Evolutionary conservation across 2,113 vertebrate species (phyloP).

Genomic region (Carettochelys insculpta): DNA sequence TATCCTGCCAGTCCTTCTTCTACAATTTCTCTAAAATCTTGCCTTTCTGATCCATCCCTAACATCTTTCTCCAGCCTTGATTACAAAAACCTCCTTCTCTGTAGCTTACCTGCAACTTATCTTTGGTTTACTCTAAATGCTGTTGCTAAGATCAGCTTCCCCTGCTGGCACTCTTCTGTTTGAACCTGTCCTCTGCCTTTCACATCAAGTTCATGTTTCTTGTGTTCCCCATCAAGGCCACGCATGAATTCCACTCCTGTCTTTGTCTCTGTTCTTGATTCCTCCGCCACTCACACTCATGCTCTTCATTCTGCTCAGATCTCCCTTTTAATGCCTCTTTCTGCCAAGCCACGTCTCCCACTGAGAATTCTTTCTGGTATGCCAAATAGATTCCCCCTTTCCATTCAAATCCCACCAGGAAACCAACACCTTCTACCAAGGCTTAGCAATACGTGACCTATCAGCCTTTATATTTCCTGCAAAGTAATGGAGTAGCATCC

Average conservation of each 20-base stretch:
- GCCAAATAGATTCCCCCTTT: neutral
- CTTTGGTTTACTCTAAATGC: neutral
- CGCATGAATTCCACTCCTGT: neutral
- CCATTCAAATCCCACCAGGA: conserved; percentile 28
- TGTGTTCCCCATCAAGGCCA: neutral
- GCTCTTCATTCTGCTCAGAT: neutral
- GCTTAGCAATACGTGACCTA: neutral
- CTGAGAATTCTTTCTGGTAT: neutral
- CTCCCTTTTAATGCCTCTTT: neutral
- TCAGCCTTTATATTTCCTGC: neutral
- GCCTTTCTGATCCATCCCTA: neutral
- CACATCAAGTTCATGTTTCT: neutral
- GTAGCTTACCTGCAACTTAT: neutral
- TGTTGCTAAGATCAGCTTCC: neutral
- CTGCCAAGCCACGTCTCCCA: neutral
- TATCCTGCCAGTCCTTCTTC: neutral
- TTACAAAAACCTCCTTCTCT: neutral
- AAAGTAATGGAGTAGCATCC: neutral
- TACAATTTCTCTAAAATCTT: neutral
- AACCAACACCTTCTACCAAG: neutral
- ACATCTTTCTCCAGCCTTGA: neutral
- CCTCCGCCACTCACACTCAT: neutral
- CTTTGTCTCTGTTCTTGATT: neutral
- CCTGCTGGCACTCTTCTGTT: neutral
- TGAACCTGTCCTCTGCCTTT: neutral